phyloP scores from a whole-genome alignment of 2,888 invertebrate species.

The Perithous albicinctus region DNA sequence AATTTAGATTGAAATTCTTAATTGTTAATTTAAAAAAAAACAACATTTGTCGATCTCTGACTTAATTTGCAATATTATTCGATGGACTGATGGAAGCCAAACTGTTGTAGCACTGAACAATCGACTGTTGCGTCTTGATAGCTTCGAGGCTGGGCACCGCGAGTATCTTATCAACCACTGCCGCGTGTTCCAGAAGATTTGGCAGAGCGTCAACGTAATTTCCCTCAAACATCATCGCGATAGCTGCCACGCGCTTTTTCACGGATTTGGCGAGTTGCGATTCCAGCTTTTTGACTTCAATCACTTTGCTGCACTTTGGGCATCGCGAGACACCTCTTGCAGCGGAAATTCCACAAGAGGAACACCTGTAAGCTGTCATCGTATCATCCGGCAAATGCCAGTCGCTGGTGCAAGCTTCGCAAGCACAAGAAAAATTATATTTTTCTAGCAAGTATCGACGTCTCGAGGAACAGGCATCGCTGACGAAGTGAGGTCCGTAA shows the following conservation, averaged over 20 bases:
- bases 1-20: background rate
- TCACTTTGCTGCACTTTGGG: conserved; percentile 71
- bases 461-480: conserved; percentile 77
- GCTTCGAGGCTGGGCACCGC: conserved; percentile 79
- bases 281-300: conserved; percentile 73
- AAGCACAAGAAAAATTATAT: conserved; percentile 84
- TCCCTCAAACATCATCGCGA: conserved; percentile 79
- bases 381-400: conserved; percentile 79
- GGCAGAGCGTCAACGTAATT: conserved; percentile 78
- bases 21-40: background rate
- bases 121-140: conserved; percentile 82
- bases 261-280: conserved; percentile 75
- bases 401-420: conserved; percentile 82
- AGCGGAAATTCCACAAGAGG: conserved; percentile 67
- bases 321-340: conserved; percentile 63
- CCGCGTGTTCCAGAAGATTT: conserved; percentile 77
- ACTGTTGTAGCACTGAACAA: conserved; percentile 82
- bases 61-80: conserved; percentile 5
- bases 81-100: conserved; percentile 68
- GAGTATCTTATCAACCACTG: conserved; percentile 77
- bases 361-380: conserved; percentile 75
- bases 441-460: conserved; percentile 81
- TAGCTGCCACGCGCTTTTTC: conserved; percentile 75
- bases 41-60: background rate
- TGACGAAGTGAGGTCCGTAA: conserved; percentile 85